A percentile compares a stretch with the other conserved stretches of the same genome.
These are phyloP conservation scores for Ditula angustiorana DNA, from an alignment of 2,888 invertebrate genomes.

Conservation along the genomic window DNA sequence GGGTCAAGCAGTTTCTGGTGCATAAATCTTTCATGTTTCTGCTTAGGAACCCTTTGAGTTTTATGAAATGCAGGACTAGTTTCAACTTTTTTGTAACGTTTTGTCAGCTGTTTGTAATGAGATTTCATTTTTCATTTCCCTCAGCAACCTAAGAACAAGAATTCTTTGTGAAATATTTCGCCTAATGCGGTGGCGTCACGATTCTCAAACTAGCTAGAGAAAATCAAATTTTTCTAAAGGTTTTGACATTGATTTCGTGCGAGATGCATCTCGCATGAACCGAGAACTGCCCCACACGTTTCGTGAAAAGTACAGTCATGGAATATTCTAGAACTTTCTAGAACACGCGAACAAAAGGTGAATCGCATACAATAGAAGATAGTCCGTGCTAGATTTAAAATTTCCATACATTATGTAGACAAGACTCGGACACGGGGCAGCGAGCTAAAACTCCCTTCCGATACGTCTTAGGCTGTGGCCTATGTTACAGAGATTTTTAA, in stretches of 20 bases:
- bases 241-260: no score
- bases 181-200: no score
- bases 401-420: constrained; percentile 38
- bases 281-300: no score
- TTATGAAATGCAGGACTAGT: background rate
- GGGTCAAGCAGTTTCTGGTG: constrained; percentile 6
- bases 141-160: no score
- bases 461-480: constrained; percentile 19
- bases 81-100: background rate
- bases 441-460: constrained; percentile 20
- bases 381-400: constrained; percentile 23
- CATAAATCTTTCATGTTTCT: constrained; percentile 11
- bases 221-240: no score
- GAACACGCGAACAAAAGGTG: constrained; percentile 15
- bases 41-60: background rate
- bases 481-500: background rate
- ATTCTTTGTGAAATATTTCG: no score
- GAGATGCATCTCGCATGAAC: no score
- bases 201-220: no score
- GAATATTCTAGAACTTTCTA: background rate
- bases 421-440: constrained; percentile 28
- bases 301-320: no score
- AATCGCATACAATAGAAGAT: background rate
- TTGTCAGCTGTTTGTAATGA: no score
- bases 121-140: no score